Base-by-base conservation (phyloP, 2,888 invertebrate genomes). In the Campoletis raptor region DNA sequence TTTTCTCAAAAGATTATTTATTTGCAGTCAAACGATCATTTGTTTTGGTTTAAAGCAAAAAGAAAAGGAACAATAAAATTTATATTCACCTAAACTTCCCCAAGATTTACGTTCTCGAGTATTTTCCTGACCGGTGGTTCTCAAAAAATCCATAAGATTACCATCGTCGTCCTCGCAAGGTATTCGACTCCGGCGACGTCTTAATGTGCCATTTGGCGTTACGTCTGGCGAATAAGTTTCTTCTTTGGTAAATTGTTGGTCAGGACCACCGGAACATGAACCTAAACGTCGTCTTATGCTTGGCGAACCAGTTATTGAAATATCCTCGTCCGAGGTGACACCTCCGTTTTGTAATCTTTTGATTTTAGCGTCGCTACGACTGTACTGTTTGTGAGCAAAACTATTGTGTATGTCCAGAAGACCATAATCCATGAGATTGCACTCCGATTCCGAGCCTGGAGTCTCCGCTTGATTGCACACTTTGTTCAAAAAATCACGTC, bases 161-260 rank as follows among this genome's bases (percentile, higher is more conserved):
- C 97, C 97, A 90, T 98, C 98, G 92, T 98, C 97, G 91, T 97
- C 97, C 92, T 97, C 98, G 6, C 97, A 97, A 0, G 98, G 96
- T 24, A 98, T 97, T 45, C 98, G 96, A 92, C 98, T 97, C 90
- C 98, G 95, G 67, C 98, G 95, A 52, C 98, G 95, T 30, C 98
- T 95, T 57, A 98, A 95, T 88, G 98, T 98, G 48, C 98, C 98
- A 88, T 97, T 98, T 18, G 98, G 98, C 6, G 98, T 98, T 61
- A 98, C 97, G 92, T 98, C 98, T 92, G 96, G 96, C 18, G 96
- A 96, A 84, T 94, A 95, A 88, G 95, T 95, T 86, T 96, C 96
- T 89, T 94, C 94, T 94, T 94, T 94, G 93, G 93, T 92, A 90
- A 92, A 92, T 89, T 93, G 92, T 85, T 94, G 94, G 80, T 94